Percentiles rank a stretch among this genome's conserved stretches.
phyloP scores from a whole-genome alignment of 2,888 invertebrate species.

The Dascillus cervinus region DNA sequence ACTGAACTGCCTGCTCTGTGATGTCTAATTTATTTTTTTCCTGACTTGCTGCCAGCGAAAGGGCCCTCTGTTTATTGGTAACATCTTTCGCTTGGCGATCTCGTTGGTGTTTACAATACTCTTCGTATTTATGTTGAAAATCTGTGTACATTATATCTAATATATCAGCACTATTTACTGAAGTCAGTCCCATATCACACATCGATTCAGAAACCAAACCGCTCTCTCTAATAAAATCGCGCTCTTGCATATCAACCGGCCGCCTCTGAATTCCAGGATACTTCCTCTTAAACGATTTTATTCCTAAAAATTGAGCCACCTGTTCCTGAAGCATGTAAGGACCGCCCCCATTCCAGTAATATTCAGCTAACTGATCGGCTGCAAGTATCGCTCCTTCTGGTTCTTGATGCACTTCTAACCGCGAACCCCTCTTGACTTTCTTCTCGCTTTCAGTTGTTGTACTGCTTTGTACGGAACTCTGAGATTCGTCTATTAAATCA shows the following conservation, averaged over 20 bases:
- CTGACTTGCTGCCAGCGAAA: slow-evolving; percentile 48
- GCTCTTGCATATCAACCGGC: slow-evolving; percentile 82
- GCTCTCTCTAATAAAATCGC: slow-evolving; percentile 77
- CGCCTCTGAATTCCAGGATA: slow-evolving; percentile 70
- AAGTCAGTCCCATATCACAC: slow-evolving; percentile 90
- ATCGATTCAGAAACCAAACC: slow-evolving; percentile 78
- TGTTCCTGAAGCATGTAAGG: slow-evolving; percentile 95
- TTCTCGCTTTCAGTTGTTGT: slow-evolving; percentile 59
- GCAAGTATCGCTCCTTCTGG: slow-evolving; percentile 43
- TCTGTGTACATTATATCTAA: slow-evolving; percentile 93
- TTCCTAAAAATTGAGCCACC: slow-evolving; percentile 87
- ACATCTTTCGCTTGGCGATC: slow-evolving; percentile 63
- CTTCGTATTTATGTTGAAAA: slow-evolving; percentile 92
- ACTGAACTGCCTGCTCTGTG: slow-evolving; percentile 75
- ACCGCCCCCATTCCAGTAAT: slow-evolving; percentile 78
- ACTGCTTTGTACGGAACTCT: slow-evolving; percentile 71
- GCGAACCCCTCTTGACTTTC: slow-evolving; percentile 23
- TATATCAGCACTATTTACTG: slow-evolving; percentile 86
- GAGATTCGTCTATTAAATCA: slow-evolving; percentile 59
- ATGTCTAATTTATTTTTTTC: slow-evolving; percentile 56
- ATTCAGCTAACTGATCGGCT: slow-evolving; percentile 86
- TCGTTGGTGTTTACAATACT: slow-evolving; percentile 68
- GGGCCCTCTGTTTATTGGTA: slow-evolving; percentile 57
- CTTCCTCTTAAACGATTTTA: slow-evolving; percentile 94
- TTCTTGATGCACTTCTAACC: slow-evolving; percentile 35